These are phyloP conservation scores for Andrena marginata DNA, from an alignment of 2,888 invertebrate species.

Conservation along the genomic window DNA sequence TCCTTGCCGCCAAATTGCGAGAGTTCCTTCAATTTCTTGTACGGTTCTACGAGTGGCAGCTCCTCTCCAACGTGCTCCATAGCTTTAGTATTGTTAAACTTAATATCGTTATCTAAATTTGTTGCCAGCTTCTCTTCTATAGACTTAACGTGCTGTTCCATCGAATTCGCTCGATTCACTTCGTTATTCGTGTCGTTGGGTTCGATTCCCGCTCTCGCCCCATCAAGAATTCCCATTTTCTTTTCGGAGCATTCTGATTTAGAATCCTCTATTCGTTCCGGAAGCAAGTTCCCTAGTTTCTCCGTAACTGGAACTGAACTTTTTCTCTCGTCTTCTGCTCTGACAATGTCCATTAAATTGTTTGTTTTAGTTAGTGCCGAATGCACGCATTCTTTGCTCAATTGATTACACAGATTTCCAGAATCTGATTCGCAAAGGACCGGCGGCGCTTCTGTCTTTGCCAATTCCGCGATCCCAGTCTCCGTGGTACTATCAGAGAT, in stretches of 20 bases:
- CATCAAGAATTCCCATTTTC: conserved; percentile 17
- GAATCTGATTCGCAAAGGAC: conserved; percentile 22
- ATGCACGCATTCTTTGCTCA: conserved; percentile 43
- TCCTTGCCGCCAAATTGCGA: conserved; percentile 34
- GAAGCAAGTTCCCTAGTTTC: conserved; percentile 15
- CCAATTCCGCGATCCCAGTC: conserved; percentile 7
- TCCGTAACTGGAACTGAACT: conserved; percentile 18
- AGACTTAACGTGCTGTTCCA: conserved; percentile 31
- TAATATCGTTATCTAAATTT: conserved; percentile 49
- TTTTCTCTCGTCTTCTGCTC: conserved; percentile 5
- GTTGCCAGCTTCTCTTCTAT: conserved; percentile 46
- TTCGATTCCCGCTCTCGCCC: conserved; percentile 33
- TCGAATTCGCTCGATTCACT: conserved; percentile 17
- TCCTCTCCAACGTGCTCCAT: conserved; percentile 67
- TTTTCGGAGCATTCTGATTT: conserved; percentile 22
- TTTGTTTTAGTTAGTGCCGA: conserved; percentile 29
- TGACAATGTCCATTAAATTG: conserved; percentile 41
- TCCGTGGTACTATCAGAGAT: conserved; percentile 12
- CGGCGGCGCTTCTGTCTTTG: not conserved
- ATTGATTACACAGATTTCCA: conserved; percentile 19
- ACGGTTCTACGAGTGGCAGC: conserved; percentile 57
- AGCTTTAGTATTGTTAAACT: conserved; percentile 81
- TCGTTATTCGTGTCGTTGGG: conserved; percentile 43
- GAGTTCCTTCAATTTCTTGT: conserved; percentile 65
- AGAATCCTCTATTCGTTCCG: conserved; percentile 13